Percentiles rank a stretch among this genome's conserved stretches.
phyloP scores from a whole-genome alignment of 2,113 vertebrate species.

The Hemiprocne comata region DNA sequence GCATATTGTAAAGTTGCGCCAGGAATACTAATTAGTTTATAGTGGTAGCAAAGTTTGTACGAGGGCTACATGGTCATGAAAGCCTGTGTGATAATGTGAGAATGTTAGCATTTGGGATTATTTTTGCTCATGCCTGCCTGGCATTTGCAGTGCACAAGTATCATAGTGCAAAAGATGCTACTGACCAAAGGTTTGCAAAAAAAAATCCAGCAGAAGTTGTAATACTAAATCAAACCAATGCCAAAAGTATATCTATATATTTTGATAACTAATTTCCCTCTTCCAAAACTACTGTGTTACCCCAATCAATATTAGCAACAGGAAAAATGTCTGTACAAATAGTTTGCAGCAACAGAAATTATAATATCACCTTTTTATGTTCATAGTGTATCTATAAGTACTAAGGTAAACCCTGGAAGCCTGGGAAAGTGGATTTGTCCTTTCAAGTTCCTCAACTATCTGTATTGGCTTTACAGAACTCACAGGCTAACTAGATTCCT shows the following conservation, averaged over 20 bases:
- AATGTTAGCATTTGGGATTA: background rate
- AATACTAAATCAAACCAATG: background rate
- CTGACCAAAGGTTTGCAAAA: background rate
- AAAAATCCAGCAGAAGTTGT: background rate
- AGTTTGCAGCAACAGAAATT: background rate
- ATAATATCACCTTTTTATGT: background rate
- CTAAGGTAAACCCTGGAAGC: background rate
- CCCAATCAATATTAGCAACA: background rate
- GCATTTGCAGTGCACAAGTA: background rate
- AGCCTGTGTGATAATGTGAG: fast-evolving
- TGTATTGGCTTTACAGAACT: background rate
- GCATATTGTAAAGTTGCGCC: background rate
- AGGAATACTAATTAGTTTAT: background rate
- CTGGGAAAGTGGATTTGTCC: background rate
- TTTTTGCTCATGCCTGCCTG: background rate
- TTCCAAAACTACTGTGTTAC: background rate
- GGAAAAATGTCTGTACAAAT: background rate
- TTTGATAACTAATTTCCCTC: background rate
- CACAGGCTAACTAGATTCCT: background rate
- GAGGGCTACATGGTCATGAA: background rate
- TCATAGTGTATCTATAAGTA: background rate
- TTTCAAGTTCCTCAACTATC: background rate
- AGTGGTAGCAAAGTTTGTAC: background rate
- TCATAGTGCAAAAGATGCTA: background rate
- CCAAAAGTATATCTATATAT: background rate